Evolutionary conservation across 2,888 invertebrate species (phyloP), one percentile per base, ranked within the genome.

Genomic region (Sarcophaga caerulescens): DNA sequence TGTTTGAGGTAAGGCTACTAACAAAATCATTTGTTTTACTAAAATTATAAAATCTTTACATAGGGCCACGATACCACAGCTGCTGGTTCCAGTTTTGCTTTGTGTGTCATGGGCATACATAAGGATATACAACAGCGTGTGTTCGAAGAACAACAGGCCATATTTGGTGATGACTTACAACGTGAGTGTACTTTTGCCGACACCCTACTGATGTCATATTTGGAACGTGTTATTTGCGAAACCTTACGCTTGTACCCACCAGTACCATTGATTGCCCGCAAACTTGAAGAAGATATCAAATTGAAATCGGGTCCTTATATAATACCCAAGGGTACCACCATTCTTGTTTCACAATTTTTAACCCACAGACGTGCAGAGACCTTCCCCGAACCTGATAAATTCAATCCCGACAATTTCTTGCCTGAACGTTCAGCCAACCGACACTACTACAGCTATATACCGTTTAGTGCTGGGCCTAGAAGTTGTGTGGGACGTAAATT

Each of bases 31-130:
- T 4, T 52, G 0, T 52, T 52, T 1, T 4, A 52, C 17, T 52
- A 14, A 52, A 52, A 52, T 14, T 14, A 52, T 52, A 17, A 52
- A 52, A 17, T 45, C 17, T 65, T 12, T 25, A 44, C 21, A 2
- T 88, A 95, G 95, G 97, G 97, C 4, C 97, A 97, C 92, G 97
- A 97, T 90, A 97, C 97, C 5, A 97, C 97, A 0, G 96, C 97
- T 14, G 96, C 98, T 35, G 98, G 96, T 1, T 96, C 97, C 88
- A 97, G 97, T 91, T 98, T 98, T 94, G 96, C 96, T 84, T 94
- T 98, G 5, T 97, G 96, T 88, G 94, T 97, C 90, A 95, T 98
- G 90, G 98, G 97, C 3, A 94, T 96, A 65, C 95, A 98, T 90
- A 96, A 96, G 62, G 94, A 97, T 17, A 95, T 98, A 60, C 98